Percentiles rank a stretch among this genome's conserved stretches.
Evolutionary conservation across 2,888 invertebrate species (phyloP).

Genomic region (Rhopalosiphum nymphaeae): DNA sequence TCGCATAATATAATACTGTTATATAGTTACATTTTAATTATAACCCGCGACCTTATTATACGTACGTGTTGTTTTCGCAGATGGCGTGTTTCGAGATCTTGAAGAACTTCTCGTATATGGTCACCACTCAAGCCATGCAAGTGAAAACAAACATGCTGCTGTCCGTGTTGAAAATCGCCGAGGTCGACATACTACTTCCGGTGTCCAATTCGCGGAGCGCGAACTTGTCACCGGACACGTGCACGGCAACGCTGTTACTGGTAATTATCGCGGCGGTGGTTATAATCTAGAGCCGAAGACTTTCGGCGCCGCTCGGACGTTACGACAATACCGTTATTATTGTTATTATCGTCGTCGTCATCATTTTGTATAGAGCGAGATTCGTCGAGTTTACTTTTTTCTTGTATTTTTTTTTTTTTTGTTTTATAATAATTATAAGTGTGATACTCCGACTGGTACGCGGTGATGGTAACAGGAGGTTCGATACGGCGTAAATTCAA

Average conservation of each 20-base stretch:
- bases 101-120: slow-evolving; percentile 84
- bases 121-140: slow-evolving; percentile 87
- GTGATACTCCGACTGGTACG: not conserved
- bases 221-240: slow-evolving; percentile 3
- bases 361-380: not conserved
- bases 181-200: slow-evolving; percentile 80
- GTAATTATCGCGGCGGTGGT: slow-evolving; percentile 24
- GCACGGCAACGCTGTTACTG: not conserved
- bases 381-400: not conserved
- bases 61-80: slow-evolving; percentile 72
- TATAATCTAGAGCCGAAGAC: not conserved
- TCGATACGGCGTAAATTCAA: not conserved
- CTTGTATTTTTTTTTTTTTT: not conserved
- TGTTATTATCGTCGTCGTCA: not conserved
- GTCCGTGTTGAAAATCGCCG: slow-evolving; percentile 93
- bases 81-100: slow-evolving; percentile 87
- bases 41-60: not conserved
- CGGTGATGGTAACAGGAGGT: not conserved
- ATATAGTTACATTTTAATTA: not conserved
- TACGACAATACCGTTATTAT: not conserved
- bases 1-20: not conserved
- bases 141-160: slow-evolving; percentile 88
- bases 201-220: slow-evolving; percentile 57
- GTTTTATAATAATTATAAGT: not conserved
- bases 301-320: not conserved